Base-by-base conservation (phyloP, 1,140 invertebrate species). In the Chymomyza costata region DNA sequence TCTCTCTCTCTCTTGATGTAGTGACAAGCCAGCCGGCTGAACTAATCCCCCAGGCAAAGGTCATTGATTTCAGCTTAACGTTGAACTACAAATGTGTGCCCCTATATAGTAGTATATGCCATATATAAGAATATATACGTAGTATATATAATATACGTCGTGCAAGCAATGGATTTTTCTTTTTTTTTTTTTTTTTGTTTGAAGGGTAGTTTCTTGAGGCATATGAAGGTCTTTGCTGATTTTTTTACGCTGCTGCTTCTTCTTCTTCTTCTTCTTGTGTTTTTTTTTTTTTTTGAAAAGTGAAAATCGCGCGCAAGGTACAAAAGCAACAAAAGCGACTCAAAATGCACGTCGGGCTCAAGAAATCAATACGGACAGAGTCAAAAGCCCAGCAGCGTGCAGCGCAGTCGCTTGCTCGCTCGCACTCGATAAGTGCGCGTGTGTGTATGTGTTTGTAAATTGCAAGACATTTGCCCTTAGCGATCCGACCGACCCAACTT, bases 11-110 rank as follows among this genome's bases (percentile, higher is more conserved):
- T n/a, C n/a, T n/a, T n/a, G n/a, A n/a, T n/a, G n/a, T n/a, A n/a
- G n/a, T n/a, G n/a, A n/a, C n/a, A n/a, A n/a, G n/a, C n/a, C n/a
- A n/a, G n/a, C n/a, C n/a, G n/a, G 40, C 44, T 53, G 70, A n/a
- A 80, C 73, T 81, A 81, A 81, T 81, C 64, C 68, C 54, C 56
- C 46, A 51, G 48, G 56, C 63, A 81, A 81, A 81, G 74, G 74
- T 81, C 74, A 81, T 81, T 81, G 74, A 81, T 81, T 81, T 81
- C 74, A 76, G 74, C 74, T 81, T 81, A 81, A 65, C 65, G 59
- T 67, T 62, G 67, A 68, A 68, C 65, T 59, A 50, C 45, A 63
- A 63, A 53, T n/a, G n/a, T n/a, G n/a, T n/a, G n/a, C n/a, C n/a
- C n/a, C n/a, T n/a, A n/a, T n/a, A n/a, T n/a, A n/a, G n/a, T n/a